Evolutionary conservation across 2,888 invertebrate species (phyloP).

Genomic region (Anarsia innoxiella): DNA sequence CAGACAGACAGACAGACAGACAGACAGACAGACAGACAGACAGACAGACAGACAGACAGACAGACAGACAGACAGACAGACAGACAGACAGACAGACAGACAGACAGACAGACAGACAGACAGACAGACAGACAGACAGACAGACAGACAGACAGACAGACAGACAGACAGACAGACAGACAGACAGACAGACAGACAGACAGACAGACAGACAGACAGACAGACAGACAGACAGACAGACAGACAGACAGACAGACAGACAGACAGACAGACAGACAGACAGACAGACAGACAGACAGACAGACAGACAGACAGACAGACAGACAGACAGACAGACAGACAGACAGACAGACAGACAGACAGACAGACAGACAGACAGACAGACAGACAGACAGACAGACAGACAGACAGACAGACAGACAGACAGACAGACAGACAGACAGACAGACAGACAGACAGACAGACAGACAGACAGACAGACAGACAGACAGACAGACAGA

Average conservation of each 20-base stretch:
- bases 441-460: background rate
- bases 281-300: slow-evolving; percentile 1
- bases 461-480: background rate
- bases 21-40: slow-evolving; percentile 1
- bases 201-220: slow-evolving; percentile 1
- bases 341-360: slow-evolving; percentile 1
- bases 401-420: background rate
- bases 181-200: slow-evolving; percentile 1
- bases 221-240: slow-evolving; percentile 1
- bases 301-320: slow-evolving; percentile 1
- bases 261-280: slow-evolving; percentile 1
- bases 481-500: background rate
- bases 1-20: slow-evolving; percentile 1
- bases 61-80: slow-evolving; percentile 1
- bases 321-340: slow-evolving; percentile 1
- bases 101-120: slow-evolving; percentile 1
- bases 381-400: slow-evolving; percentile 1
- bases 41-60: slow-evolving; percentile 1
- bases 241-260: slow-evolving; percentile 1
- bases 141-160: slow-evolving; percentile 1
- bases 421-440: background rate
- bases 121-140: slow-evolving; percentile 1
- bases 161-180: slow-evolving; percentile 1
- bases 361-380: slow-evolving; percentile 1
- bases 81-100: slow-evolving; percentile 1